Conservation (phyloP, 2,113 vertebrate species). For the Campylorhamphus procurvoides region DNA sequence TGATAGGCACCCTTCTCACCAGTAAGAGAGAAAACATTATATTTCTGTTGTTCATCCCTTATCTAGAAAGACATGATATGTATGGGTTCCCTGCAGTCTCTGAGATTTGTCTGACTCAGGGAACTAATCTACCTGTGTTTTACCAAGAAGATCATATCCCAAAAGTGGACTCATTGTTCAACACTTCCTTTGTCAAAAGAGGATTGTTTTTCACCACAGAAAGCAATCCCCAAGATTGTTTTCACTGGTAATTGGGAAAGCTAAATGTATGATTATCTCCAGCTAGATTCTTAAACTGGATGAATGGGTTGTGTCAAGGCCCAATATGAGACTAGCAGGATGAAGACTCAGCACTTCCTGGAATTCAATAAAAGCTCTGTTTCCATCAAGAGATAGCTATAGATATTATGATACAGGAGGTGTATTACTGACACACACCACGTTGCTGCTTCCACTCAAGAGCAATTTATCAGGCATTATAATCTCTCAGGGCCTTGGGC, state of each 20-base stretch:
- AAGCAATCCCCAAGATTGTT: background rate
- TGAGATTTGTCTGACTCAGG: background rate
- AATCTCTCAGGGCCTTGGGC: background rate
- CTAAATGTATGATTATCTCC: background rate
- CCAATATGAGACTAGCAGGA: background rate
- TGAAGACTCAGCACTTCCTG: background rate
- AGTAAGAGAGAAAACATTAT: background rate
- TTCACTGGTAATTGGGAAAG: background rate
- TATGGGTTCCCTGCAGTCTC: background rate
- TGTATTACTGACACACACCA: background rate
- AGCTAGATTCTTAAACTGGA: background rate
- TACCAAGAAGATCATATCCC: background rate
- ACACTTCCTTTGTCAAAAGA: background rate
- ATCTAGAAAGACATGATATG: background rate
- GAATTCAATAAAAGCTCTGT: background rate
- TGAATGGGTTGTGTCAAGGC: background rate
- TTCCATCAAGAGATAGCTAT: background rate
- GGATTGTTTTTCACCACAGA: background rate
- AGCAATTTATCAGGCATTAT: background rate
- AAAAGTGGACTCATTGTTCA: background rate
- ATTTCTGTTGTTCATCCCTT: background rate
- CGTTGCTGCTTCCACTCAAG: background rate
- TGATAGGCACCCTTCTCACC: background rate
- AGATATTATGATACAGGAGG: background rate
- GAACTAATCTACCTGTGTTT: background rate